Evolutionary conservation across 2,797 vertebrate species (phyloP).

Genomic region (Myotis planiceps): DNA sequence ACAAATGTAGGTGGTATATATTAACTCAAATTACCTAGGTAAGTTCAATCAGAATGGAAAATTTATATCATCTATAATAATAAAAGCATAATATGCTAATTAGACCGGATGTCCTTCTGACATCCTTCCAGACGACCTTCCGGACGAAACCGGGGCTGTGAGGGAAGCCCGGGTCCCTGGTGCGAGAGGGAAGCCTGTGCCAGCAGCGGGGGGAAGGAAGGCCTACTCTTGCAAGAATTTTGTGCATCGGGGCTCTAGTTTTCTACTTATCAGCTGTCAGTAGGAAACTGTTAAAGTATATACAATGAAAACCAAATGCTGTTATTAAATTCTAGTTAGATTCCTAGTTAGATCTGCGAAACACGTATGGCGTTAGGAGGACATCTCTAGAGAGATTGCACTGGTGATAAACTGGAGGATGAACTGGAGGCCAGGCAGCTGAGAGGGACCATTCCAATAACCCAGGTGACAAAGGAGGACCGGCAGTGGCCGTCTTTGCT

Average conservation of each 20-base stretch:
- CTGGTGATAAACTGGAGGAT: not conserved
- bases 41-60: conserved; percentile 31
- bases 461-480: not conserved
- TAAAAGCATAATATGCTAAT: too few species aligned
- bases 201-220: too few species aligned
- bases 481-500: too few species aligned
- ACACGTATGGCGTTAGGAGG: not conserved
- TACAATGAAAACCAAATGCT: not conserved
- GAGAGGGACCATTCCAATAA: not conserved
- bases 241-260: too few species aligned
- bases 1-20: not conserved
- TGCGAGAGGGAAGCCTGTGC: too few species aligned
- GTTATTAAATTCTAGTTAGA: not conserved
- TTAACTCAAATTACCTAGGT: not conserved
- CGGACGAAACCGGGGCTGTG: too few species aligned
- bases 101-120: too few species aligned
- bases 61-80: not conserved
- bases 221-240: too few species aligned
- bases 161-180: too few species aligned
- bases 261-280: not conserved
- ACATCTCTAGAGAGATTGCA: not conserved
- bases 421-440: not conserved
- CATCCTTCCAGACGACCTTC: too few species aligned
- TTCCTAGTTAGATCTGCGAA: not conserved
- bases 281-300: not conserved